Evolutionary conservation across 2,113 vertebrate genomes (phyloP).

Genomic region (Madoqua kirkii): DNA sequence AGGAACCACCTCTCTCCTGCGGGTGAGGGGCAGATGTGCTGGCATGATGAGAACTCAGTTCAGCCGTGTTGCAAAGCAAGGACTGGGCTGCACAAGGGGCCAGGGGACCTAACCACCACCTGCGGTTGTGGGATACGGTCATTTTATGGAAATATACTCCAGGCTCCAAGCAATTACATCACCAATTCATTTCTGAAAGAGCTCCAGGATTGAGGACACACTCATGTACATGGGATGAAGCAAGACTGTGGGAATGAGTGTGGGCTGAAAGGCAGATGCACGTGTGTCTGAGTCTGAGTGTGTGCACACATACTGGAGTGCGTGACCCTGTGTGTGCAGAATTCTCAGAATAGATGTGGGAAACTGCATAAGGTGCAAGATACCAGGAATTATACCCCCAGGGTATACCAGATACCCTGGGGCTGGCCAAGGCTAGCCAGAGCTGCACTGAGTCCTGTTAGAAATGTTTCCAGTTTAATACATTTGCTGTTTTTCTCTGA

Average conservation of each 20-base stretch:
- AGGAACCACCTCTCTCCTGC: not conserved
- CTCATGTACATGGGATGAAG: accelerated
- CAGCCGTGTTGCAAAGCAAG: not conserved
- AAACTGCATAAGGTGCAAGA: not conserved
- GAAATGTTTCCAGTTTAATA: not conserved
- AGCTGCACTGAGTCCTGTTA: not conserved
- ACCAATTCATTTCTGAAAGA: not conserved
- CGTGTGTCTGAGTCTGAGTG: not conserved
- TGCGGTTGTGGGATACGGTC: not conserved
- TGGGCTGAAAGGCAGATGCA: not conserved
- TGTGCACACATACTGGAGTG: not conserved
- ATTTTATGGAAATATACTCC: not conserved
- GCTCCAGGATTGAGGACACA: not conserved
- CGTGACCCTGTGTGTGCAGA: accelerated
- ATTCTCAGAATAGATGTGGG: not conserved
- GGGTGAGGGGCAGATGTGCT: not conserved
- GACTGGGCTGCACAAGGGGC: not conserved
- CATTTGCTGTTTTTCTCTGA: not conserved
- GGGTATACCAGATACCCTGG: too few species aligned
- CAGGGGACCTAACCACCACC: not conserved
- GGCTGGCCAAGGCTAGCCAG: not conserved
- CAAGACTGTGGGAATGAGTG: accelerated
- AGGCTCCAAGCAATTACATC: not conserved
- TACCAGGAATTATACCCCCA: not conserved
- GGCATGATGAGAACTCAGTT: not conserved